Percentiles rank a stretch among this genome's conserved stretches.
Evolutionary conservation across 2,113 vertebrate genomes (phyloP).

Genomic region (Alosa alosa): DNA sequence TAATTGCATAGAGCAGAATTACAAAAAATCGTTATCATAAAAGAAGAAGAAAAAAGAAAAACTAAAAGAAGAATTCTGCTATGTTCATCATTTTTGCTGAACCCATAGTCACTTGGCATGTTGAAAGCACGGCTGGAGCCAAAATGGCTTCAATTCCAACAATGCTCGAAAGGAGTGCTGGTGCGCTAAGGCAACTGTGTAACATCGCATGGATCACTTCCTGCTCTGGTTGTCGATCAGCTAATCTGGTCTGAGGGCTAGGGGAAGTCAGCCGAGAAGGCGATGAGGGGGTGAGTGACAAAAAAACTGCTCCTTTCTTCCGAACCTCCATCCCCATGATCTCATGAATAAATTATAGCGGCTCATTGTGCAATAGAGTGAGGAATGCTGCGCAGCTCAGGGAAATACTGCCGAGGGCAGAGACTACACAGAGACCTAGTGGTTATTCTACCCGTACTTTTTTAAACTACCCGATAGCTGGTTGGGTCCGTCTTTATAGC

Average conservation of each 20-base stretch:
- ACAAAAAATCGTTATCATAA: background rate
- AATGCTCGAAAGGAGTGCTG: background rate
- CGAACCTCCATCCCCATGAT: slow-evolving; percentile 68
- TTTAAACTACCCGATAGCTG: slow-evolving; percentile 14
- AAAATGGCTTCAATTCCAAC: slow-evolving; percentile 38
- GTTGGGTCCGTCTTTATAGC: background rate
- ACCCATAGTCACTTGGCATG: background rate
- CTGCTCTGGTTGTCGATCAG: slow-evolving; percentile 48
- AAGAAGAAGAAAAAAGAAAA: background rate
- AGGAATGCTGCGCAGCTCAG: slow-evolving; percentile 57
- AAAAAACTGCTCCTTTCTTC: slow-evolving; percentile 55
- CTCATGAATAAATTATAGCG: slow-evolving; percentile 75
- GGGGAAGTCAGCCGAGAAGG: slow-evolving; percentile 58
- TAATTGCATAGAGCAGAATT: background rate
- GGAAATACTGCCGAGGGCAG: slow-evolving; percentile 46
- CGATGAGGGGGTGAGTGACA: slow-evolving; percentile 59
- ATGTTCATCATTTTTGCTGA: background rate
- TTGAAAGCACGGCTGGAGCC: slow-evolving; percentile 18
- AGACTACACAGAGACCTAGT: background rate
- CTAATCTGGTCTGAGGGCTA: slow-evolving; percentile 60
- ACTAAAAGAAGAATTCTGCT: background rate
- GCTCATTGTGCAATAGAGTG: slow-evolving; percentile 69
- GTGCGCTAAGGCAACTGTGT: slow-evolving; percentile 21
- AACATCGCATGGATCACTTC: slow-evolving; percentile 32
- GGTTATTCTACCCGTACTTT: background rate